Base-by-base conservation (phyloP, 2,113 vertebrate genomes). In the Dicerorhinus sumatrensis region DNA sequence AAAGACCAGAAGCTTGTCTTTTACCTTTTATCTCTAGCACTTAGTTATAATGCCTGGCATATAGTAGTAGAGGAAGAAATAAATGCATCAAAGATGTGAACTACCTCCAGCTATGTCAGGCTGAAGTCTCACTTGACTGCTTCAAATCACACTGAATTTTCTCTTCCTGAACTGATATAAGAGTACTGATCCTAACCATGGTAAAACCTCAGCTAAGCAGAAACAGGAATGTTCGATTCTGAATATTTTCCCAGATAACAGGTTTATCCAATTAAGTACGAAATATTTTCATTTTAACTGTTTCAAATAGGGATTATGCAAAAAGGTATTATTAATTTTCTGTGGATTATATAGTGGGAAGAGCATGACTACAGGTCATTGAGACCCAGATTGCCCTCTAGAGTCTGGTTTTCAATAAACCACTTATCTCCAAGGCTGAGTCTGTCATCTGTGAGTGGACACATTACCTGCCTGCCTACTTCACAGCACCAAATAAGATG, bases 1-100 rank as follows among this genome's bases (percentile, higher is more conserved):
- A 83, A 96, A 94, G 77, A 75, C 27, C 89, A 36, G 73, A 89
- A 92, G 17, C 33, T 65, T 73, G n/a, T 72, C 48, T 96, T 87
- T 80, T 91, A 87, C 73, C 77, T 85, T 65, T 75, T 94, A 91
- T 42, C n/a, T 21, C 63, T 8, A 86, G 69, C 39, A 67, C 48
- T 95, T 73, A 73, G 67, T 82, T 58, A 80, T 86, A 82, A 86
- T 46, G 77, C 69, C 76, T 93, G 82, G 33, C 27, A 91, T 10
- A 33, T 70, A 67, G 25, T 89, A 76, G 39, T 62, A 89, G 62
- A 84, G 83, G 58, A 96, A 95, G 73, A 82, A 82, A 85, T 23
- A 92, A 95, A 82, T 29, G 62, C 39, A 82, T 84, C 46, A 51
- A 93, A 96, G 89, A 94, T 81, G 27, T 48, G 12, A 70, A 54